Evolutionary conservation across 2,888 invertebrate species (phyloP).

Genomic region (Dichetophora obliterata): DNA sequence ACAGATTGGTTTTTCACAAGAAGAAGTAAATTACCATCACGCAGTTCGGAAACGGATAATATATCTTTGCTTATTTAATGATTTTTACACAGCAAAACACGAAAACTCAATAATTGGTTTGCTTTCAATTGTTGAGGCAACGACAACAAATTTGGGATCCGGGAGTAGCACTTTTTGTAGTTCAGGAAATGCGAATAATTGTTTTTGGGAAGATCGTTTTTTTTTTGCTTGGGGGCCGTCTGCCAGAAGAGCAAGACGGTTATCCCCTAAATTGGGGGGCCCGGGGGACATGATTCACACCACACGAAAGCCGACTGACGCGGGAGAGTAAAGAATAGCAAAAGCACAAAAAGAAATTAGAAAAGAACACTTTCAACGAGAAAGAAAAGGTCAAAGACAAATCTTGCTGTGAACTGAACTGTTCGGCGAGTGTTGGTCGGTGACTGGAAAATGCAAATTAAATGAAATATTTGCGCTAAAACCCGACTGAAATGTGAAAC

Average conservation of each 20-base stretch:
- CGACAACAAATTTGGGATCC: neutral
- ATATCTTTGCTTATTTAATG: slow-evolving; percentile 25
- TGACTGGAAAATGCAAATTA: too few relatives aligned
- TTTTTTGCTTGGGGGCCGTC: neutral
- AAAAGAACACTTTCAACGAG: too few relatives aligned
- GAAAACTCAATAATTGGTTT: slow-evolving; percentile 21
- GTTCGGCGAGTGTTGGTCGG: too few relatives aligned
- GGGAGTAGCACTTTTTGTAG: neutral
- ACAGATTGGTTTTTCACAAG: too few relatives aligned
- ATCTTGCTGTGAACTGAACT: too few relatives aligned
- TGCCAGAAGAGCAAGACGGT: neutral
- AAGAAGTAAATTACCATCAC: too few relatives aligned
- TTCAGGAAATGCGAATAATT: neutral
- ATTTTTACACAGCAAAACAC: slow-evolving; percentile 31
- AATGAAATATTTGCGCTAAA: too few relatives aligned
- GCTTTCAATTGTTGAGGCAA: neutral
- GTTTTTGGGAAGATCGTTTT: neutral
- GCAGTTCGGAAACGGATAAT: neutral
- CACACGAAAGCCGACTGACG: neutral
- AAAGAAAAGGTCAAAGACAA: too few relatives aligned
- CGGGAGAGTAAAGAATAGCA: too few relatives aligned
- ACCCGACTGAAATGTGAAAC: too few relatives aligned
- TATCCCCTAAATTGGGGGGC: slow-evolving; percentile 19
- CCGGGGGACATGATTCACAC: neutral
- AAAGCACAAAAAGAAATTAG: too few relatives aligned